Conservation (phyloP, 2,797 vertebrate species). For the Bufotes viridis region DNA sequence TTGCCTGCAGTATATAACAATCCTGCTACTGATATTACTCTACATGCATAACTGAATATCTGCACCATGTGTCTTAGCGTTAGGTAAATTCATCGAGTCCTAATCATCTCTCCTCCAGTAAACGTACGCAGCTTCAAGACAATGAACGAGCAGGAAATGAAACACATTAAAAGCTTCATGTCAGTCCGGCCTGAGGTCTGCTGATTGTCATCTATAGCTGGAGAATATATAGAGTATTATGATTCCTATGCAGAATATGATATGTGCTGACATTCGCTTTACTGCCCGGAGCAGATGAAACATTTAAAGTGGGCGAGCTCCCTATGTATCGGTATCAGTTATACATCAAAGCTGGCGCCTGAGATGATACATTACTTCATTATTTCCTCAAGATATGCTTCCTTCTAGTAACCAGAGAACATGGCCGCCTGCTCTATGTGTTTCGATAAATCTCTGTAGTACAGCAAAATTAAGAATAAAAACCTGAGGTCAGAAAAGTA, state of each 20-base stretch:
- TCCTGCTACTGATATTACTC: not conserved
- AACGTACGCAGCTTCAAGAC: not conserved
- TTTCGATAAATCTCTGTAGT: not conserved
- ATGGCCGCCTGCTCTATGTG: not conserved
- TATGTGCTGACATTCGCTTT: conserved; percentile 3
- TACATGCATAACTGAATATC: not conserved
- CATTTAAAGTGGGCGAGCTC: not conserved
- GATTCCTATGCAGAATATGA: conserved; percentile 14
- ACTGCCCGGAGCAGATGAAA: conserved; percentile 3
- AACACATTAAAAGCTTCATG: conserved; percentile 31
- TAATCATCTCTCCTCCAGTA: not conserved
- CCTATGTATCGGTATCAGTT: conserved; percentile 16
- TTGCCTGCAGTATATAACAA: not conserved
- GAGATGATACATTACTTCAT: not conserved
- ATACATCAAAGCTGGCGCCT: conserved; percentile 1
- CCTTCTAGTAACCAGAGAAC: conserved; percentile 1
- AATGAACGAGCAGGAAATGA: conserved; percentile 40
- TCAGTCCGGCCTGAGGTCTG: not conserved
- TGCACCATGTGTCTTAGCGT: not conserved
- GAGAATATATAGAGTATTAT: conserved; percentile 9
- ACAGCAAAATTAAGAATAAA: not conserved
- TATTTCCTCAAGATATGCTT: not conserved
- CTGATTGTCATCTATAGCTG: conserved; percentile 8
- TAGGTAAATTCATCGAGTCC: not conserved
- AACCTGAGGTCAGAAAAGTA: not conserved